Evolutionary conservation across 1,140 invertebrate species (phyloP), one percentile per base, ranked within the genome.

Genomic region (Drosophila repleta): DNA sequence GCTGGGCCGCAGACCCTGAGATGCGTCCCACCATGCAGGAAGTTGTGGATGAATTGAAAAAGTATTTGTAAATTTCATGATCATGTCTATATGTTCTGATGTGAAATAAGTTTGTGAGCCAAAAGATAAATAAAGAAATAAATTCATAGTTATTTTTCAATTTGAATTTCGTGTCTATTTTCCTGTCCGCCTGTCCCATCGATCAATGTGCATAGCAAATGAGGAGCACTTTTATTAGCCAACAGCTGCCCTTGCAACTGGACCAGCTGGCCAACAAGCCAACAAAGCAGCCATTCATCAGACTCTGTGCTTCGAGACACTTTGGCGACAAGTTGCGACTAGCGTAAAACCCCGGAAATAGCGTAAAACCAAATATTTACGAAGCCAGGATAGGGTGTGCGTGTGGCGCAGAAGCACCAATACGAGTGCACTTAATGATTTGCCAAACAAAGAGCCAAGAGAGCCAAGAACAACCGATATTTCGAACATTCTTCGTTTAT

Each of bases 271-370:
- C 6, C 48, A 8, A 48, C 18, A 11, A 3, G 4, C 48, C 43
- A 66, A 24, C 8, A 17, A 8, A 48, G 18, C 21, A 8, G 4
- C 48, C 43, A 66, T 66, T 58, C 64, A 66, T 66, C 64, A 69
- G 29, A 8, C 8, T 52, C 39, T 55, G 57, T 41, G 55, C 46
- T 61, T 68, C 10, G 18, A 35, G 65, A 60, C 29, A 68, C 13
- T 46, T 37, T 10, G 20, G n/a, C 29, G 46, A 49, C 53, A 67
- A 60, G 18, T 69, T 55, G 26, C 32, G 62, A 48, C 39, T 55
- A 62, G 35, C 41, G 39, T 55, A 83, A 75, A 83, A 75, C 75
- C 79, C 79, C 71, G 77, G 78, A 83, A 78, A 75, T 60, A 58
- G 56, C 55, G 46, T 55, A 48, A 58, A 64, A 41, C 35, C 71